Percentiles rank a stretch among this genome's conserved stretches.
These are phyloP conservation scores for Heliconius hewitsoni DNA, from an alignment of 1,140 invertebrate species.

Conservation along the genomic window DNA sequence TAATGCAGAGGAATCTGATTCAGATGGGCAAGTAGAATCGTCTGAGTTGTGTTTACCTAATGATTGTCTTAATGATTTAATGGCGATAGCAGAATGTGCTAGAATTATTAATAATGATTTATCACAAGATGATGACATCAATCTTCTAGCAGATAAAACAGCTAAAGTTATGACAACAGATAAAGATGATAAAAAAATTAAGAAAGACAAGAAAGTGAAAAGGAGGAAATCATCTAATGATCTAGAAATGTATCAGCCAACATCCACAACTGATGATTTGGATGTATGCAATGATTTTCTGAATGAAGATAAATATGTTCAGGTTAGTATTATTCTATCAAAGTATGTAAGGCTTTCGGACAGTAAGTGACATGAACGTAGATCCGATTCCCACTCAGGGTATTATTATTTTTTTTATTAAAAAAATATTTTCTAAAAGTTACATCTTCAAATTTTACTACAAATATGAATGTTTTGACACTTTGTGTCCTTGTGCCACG, in stretches of 20 bases:
- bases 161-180: slow-evolving; percentile 74
- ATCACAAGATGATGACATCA: slow-evolving; percentile 68
- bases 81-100: slow-evolving; percentile 71
- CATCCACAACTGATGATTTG: slow-evolving; percentile 73
- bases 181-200: slow-evolving; percentile 56
- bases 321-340: slow-evolving; percentile 47
- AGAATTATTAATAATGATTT: slow-evolving; percentile 58
- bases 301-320: slow-evolving; percentile 69
- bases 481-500: too few species aligned
- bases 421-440: too few species aligned
- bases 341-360: too few species aligned
- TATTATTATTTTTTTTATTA: too few species aligned
- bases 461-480: too few species aligned
- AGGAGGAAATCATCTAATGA: slow-evolving; percentile 73
- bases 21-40: slow-evolving; percentile 67
- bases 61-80: slow-evolving; percentile 77
- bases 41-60: slow-evolving; percentile 74
- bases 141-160: slow-evolving; percentile 69
- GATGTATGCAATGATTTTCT: slow-evolving; percentile 64
- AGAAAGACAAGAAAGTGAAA: slow-evolving; percentile 57
- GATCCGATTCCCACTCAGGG: too few species aligned
- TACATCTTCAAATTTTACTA: too few species aligned
- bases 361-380: too few species aligned
- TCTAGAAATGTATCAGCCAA: slow-evolving; percentile 73
- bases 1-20: slow-evolving; percentile 74